Evolutionary conservation across 2,113 vertebrate species (phyloP).

Genomic region (Macheiramphus alcinus): DNA sequence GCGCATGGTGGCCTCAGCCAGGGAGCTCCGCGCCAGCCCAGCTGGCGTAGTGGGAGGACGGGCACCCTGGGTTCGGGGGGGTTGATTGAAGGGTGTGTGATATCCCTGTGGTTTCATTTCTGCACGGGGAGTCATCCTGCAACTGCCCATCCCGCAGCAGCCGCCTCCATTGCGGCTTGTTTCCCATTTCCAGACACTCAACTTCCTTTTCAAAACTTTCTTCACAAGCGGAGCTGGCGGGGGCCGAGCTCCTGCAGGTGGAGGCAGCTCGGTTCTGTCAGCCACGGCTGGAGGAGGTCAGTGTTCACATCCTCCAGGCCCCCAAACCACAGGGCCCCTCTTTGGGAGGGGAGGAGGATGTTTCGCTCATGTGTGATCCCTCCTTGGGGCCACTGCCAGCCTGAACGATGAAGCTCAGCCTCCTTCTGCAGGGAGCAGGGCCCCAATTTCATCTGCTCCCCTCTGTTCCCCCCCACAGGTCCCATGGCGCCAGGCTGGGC

Average conservation of each 20-base stretch:
- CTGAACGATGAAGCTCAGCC: not conserved
- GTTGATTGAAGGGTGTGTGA: fast-evolving
- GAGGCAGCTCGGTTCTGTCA: not conserved
- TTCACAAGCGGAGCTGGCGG: fast-evolving
- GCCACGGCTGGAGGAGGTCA: fast-evolving
- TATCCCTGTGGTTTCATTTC: slow-evolving; percentile 18
- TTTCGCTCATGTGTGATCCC: not conserved
- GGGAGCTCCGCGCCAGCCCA: fast-evolving
- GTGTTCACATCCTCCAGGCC: not conserved
- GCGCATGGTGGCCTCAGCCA: not conserved
- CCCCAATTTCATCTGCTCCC: not conserved
- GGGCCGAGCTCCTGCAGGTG: not conserved
- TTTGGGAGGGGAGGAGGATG: not conserved
- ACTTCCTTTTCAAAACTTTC: not conserved
- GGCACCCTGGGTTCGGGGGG: not conserved
- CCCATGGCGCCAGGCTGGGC: not conserved
- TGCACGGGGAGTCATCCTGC: not conserved
- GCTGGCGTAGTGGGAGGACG: fast-evolving
- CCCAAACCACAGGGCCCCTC: too few relatives aligned
- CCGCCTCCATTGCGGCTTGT: not conserved
- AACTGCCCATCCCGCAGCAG: not conserved
- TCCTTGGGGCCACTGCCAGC: not conserved
- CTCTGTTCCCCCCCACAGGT: not conserved
- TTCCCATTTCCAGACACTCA: not conserved
- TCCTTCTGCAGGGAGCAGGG: fast-evolving